Conservation (phyloP, 2,797 vertebrate genomes). For the Hypotaenidia philippensis region DNA sequence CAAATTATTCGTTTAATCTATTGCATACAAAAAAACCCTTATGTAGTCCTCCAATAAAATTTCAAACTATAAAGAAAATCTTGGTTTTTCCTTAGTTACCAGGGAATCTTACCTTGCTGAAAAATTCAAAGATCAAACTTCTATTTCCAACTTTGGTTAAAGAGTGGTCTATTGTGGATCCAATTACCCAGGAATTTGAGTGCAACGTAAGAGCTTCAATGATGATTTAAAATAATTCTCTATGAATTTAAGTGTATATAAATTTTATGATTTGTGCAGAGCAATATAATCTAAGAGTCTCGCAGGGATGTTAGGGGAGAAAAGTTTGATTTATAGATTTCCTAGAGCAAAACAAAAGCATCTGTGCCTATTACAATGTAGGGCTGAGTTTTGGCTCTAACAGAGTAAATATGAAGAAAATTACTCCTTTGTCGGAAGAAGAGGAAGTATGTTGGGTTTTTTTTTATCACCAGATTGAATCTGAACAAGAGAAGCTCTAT, state of each 20-base stretch:
- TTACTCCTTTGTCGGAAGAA: background rate
- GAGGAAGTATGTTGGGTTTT: accelerated
- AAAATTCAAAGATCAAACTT: background rate
- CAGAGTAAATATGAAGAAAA: background rate
- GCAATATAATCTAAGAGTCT: background rate
- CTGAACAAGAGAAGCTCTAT: background rate
- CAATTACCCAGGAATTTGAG: background rate
- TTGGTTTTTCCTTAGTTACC: background rate
- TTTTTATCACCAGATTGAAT: background rate
- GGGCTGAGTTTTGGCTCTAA: background rate
- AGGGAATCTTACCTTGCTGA: background rate
- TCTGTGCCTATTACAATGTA: background rate
- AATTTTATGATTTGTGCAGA: background rate
- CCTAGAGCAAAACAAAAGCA: background rate
- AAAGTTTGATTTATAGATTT: background rate
- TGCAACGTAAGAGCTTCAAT: background rate
- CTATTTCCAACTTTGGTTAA: background rate
- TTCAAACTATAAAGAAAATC: background rate
- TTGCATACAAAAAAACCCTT: background rate
- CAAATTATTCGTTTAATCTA: background rate
- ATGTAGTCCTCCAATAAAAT: background rate
- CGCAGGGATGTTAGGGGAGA: accelerated
- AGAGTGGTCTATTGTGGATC: background rate
- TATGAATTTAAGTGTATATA: background rate
- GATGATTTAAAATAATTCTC: background rate